Base-by-base conservation (phyloP, 1,140 invertebrate species). In the Bombus vancouverensis region DNA sequence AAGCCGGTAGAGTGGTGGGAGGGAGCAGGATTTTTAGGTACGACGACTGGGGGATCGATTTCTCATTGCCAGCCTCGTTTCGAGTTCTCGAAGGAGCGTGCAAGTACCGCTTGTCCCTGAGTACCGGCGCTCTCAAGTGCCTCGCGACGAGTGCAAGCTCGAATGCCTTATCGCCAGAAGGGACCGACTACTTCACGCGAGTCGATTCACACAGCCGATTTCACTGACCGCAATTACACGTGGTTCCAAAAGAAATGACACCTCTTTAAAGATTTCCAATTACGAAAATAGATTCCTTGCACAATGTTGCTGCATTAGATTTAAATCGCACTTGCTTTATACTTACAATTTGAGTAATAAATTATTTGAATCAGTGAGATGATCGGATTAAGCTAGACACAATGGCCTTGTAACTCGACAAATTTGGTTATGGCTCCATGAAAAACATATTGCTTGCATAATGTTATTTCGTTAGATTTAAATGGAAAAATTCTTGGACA, bases 131-230 rank as follows among this genome's bases (percentile, higher is more conserved):
- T 57, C 32, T 57, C 81, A 81, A 90, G 81, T 32, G 77, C 44
- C 71, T 44, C 85, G 73, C 73, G 82, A 86, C 70, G 88, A 89
- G 88, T 81, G 81, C 59, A 68, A 83, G 44, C 74, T 87, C 79
- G 86, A 90, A 82, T 87, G 78, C 78, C 72, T 79, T 76, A 87
- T 89, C 73, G 88, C 81, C 81, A 79, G 81, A 78, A 89, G 80
- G 80, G 75, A 86, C 77, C 79, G 77, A 86, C 75, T 89, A 79
- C 74, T 88, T 86, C 73, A 76, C 80, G 65, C 68, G 8, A 39
- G 57, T 34, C 81, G 80, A 59, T 80, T 89, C 47, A 53, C 84
- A 72, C 72, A 28, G 66, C 18, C 84, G 81, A 89, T 86, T 79
- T 47, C 81, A 75, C 84, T 81, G 80, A 81, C 80, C 84, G 75